Base-by-base conservation (phyloP, 1,140 invertebrate species). In the Sycobia sp. region DNA sequence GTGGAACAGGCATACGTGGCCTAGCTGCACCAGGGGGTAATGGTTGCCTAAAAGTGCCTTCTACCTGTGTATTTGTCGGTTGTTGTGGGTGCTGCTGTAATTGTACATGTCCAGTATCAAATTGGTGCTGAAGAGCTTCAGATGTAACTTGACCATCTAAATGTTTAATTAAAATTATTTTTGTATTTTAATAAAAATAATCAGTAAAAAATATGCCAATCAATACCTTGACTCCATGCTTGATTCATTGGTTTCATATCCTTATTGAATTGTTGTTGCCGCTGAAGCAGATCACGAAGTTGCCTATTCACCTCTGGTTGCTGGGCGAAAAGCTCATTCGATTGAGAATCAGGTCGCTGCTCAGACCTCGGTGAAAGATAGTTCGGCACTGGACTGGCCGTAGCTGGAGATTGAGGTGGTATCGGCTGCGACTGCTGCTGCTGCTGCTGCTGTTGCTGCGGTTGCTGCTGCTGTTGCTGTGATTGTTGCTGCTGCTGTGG, bases 271-370 rank as follows among this genome's bases (percentile, higher is more conserved):
- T 90, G 87, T 51, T 90, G 87, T 69, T 92, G 89, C 27, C 90
- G 77, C 71, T 93, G 91, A n/a, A 95, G 80, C 46, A 95, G 79
- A 75, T 94, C 92, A 27, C 92, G 77, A n/a, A 95, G 78, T 70
- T 95, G 93, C 3, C 88, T 76, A 71, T 89, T 88, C 27, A 86
- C 81, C 66, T 86, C 85, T 49, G 87, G 82, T 43, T 86, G 83
- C 57, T 80, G 81, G 29, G 76, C 79, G 8, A 76, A 77, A 51
- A 77, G 77, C 4, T 61, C 57, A 7, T 66, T 61, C 10, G 66
- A 61, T 44, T 70, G 80, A 47, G 66, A 55, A 63, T 79, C 75
- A 34, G 71, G 61, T 27, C 78, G 68, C 5, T 76, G 71, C 73
- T 79, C 81, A 36, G 78, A 80, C 71, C 78, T 82, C 23, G 78